Percentiles rank a stretch among this genome's conserved stretches.
phyloP scores from a whole-genome alignment of 2,113 vertebrate species.

The Apteryx owenii region DNA sequence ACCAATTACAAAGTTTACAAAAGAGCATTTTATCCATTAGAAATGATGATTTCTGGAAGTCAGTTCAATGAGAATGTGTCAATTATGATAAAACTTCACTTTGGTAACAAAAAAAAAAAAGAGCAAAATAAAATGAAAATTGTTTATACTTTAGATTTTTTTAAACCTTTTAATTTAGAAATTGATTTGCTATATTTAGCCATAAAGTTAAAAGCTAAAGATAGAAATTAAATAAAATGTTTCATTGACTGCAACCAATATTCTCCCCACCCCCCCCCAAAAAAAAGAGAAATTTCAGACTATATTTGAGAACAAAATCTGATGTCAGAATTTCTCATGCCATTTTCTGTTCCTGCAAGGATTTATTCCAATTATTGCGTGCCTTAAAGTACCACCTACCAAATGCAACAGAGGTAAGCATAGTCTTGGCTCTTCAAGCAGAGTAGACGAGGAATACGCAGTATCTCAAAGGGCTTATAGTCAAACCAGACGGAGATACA shows the following conservation, averaged over 20 bases:
- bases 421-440: not conserved
- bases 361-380: not conserved
- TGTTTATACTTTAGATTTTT: not conserved
- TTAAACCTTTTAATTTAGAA: not conserved
- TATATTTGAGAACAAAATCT: not conserved
- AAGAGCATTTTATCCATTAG: not conserved
- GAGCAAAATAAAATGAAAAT: not conserved
- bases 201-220: not conserved
- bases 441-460: not conserved
- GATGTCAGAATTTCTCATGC: not conserved
- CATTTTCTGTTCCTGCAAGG: not conserved
- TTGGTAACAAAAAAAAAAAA: not conserved
- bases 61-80: not conserved
- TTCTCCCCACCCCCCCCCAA: fast-evolving
- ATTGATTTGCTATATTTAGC: not conserved
- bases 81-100: not conserved
- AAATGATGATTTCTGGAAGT: not conserved
- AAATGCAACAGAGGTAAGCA: not conserved
- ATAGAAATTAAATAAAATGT: not conserved
- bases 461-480: not conserved
- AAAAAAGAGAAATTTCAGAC: not conserved
- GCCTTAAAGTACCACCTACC: not conserved
- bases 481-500: not conserved
- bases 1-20: not conserved
- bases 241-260: not conserved